Evolutionary conservation across 2,888 invertebrate species (phyloP).

Genomic region (Calameuta idolon): DNA sequence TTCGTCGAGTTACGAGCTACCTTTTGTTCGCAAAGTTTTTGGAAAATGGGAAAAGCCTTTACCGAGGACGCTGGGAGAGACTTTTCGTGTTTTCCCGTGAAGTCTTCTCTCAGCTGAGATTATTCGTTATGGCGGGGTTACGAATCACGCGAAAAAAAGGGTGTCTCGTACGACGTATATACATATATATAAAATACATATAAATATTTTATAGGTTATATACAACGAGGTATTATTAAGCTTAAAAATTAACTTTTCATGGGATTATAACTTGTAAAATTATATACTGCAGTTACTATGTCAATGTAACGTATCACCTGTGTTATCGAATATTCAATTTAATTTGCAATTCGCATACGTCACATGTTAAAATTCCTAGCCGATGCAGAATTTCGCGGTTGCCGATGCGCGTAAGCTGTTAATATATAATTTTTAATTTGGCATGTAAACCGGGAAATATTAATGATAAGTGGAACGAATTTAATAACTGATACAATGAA

Average conservation of each 20-base stretch:
- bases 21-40: not conserved
- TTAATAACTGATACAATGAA: not conserved
- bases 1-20: not conserved
- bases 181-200: too few species aligned
- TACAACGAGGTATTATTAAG: not conserved
- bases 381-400: not conserved
- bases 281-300: not conserved
- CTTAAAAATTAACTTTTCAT: not conserved
- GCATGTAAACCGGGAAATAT: not conserved
- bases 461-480: not conserved
- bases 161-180: not conserved
- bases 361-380: not conserved
- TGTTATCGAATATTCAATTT: not conserved
- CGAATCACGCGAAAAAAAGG: not conserved
- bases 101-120: not conserved
- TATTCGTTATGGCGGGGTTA: not conserved
- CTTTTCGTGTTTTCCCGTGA: not conserved
- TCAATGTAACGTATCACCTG: not conserved
- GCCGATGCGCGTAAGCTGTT: not conserved
- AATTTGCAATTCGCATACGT: not conserved
- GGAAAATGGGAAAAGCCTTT: not conserved
- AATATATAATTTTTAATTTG: not conserved
- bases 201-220: not conserved
- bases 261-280: not conserved
- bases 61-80: not conserved